Evolutionary conservation across 2,888 invertebrate species (phyloP).

Genomic region (Erebia epiphron): DNA sequence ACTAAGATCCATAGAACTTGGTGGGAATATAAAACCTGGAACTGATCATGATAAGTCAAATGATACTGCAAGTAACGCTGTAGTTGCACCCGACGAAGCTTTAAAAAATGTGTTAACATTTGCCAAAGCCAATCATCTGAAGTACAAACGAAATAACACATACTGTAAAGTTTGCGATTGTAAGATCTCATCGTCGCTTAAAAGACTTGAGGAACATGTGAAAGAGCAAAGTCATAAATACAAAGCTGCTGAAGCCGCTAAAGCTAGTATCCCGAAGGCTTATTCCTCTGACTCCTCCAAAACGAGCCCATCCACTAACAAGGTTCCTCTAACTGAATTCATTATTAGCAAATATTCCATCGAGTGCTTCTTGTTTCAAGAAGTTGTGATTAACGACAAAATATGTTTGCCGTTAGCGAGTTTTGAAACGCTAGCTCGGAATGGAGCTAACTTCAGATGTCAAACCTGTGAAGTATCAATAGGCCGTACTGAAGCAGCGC

Average conservation of each 20-base stretch:
- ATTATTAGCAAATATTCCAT: background rate
- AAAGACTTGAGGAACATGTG: slow-evolving; percentile 52
- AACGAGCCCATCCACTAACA: background rate
- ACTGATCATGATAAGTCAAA: background rate
- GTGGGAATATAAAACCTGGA: background rate
- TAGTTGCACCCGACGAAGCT: slow-evolving; percentile 23
- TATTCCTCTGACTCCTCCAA: too few species aligned
- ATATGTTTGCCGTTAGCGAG: slow-evolving; percentile 44
- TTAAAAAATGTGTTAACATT: slow-evolving; percentile 34
- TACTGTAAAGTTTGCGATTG: slow-evolving; percentile 47
- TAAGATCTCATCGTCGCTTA: slow-evolving; percentile 45
- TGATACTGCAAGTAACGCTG: background rate
- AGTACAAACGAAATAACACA: slow-evolving; percentile 44
- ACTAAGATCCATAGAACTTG: background rate
- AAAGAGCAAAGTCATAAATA: slow-evolving; percentile 48
- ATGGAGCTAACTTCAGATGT: slow-evolving; percentile 40
- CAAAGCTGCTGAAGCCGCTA: slow-evolving; percentile 15
- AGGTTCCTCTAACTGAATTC: slow-evolving; percentile 13
- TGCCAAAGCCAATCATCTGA: slow-evolving; percentile 46
- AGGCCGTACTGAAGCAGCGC: background rate
- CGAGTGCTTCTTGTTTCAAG: background rate
- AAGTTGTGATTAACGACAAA: slow-evolving; percentile 46
- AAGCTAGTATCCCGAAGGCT: slow-evolving; percentile 3
- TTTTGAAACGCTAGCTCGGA: slow-evolving; percentile 41
- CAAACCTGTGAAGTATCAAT: slow-evolving; percentile 43